A percentile compares a stretch with the other conserved stretches of the same genome.
phyloP scores from a whole-genome alignment of 2,888 invertebrate genomes.

The Timema podura region DNA sequence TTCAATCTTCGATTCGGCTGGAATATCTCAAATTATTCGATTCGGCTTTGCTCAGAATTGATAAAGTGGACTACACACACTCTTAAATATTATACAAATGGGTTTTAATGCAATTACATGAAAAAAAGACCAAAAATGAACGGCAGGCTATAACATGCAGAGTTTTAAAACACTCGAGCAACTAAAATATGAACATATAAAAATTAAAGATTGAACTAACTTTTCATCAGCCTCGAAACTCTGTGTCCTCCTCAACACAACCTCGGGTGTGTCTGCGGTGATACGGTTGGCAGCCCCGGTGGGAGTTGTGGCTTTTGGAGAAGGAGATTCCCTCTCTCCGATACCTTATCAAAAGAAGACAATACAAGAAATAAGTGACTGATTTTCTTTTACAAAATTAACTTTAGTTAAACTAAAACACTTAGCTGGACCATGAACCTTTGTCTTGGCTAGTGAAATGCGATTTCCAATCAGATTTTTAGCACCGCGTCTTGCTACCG shows the following conservation, averaged over 20 bases:
- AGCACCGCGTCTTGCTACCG: neutral
- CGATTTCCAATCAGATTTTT: neutral
- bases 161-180: neutral
- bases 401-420: no score
- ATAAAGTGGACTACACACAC: no score
- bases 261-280: slow-evolving; percentile 54
- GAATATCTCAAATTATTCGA: no score
- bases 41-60: no score
- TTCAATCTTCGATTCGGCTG: no score
- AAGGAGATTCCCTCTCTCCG: slow-evolving; percentile 45
- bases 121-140: no score
- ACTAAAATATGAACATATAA: slow-evolving; percentile 2
- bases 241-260: slow-evolving; percentile 73
- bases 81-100: no score
- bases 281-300: slow-evolving; percentile 42
- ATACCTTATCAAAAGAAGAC: slow-evolving; percentile 37
- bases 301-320: slow-evolving; percentile 39
- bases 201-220: slow-evolving; percentile 54
- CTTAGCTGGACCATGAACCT: no score
- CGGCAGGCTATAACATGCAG: neutral
- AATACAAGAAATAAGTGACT: no score
- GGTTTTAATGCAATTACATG: no score
- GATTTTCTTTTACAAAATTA: no score
- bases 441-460: neutral
- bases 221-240: slow-evolving; percentile 86